Evolutionary conservation across 2,888 invertebrate genomes (phyloP), one percentile per base, ranked within the genome.

Genomic region (Myathropa florea): DNA sequence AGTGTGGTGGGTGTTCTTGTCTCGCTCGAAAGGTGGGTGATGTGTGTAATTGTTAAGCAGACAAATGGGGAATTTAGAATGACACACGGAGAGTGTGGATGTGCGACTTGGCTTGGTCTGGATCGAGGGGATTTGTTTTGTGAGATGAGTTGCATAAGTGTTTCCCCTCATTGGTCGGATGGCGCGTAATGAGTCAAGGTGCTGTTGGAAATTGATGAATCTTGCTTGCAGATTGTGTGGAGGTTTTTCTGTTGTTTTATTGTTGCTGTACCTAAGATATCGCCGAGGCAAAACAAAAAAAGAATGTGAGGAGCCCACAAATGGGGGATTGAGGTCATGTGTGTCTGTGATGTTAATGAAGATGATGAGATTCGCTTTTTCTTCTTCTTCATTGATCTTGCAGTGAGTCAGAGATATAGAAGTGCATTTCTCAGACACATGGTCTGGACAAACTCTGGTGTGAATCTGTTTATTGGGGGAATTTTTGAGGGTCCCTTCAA

Each of bases 131-230:
- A 23, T 46, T 55, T 14, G 33, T 65, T 18, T 23, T 39, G 46
- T 72, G 81, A 72, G 73, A 75, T 82, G 83, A 65, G 75, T 86
- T 86, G 86, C 83, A 78, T 83, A 86, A 86, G 85, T 60, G 57
- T 63, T 68, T 59, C 77, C 68, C 72, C 65, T 24, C 36, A n/a
- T 12, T 24, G 10, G 28, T 28, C 9, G 57, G 65, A 36, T 61
- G 55, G 68, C 61, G 81, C 65, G 83, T 86, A 83, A 83, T 83
- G 83, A 86, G 83, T 86, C 86, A 86, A 86, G 83, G 83, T 85
- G 72, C 63, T 81, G 84, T 6, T 85, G 72, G 68, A 85, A 77
- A 76, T 72, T 82, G 81, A 82, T 85, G 81, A 77, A 33, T 86
- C 64, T 55, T 53, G 30, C 61, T 67, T 10, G 24, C 14, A 24